Evolutionary conservation across 2,888 invertebrate species (phyloP).

Genomic region (Machimus rusticus): DNA sequence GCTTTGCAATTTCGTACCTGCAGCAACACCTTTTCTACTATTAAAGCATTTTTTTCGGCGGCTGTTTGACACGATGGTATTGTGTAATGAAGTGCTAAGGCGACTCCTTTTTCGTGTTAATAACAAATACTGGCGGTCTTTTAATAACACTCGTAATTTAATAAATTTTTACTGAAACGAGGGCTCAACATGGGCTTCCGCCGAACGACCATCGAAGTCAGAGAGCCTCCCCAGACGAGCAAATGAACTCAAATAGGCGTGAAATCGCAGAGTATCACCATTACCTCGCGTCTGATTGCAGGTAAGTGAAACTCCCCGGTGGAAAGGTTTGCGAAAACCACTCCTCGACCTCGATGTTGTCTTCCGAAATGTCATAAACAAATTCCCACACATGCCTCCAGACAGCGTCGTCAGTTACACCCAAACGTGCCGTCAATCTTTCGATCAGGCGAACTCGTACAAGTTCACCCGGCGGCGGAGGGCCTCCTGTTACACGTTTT

Average conservation of each 20-base stretch:
- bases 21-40: conserved; percentile 24
- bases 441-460: conserved; percentile 29
- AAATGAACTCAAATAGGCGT: conserved; percentile 10
- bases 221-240: background rate
- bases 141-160: conserved; percentile 2
- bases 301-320: background rate
- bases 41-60: conserved; percentile 15
- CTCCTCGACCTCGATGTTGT: conserved; percentile 35
- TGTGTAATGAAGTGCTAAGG: conserved; percentile 11
- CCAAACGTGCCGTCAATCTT: conserved; percentile 13
- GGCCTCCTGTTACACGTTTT: background rate
- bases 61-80: conserved; percentile 5
- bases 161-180: background rate
- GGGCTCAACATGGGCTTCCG: background rate
- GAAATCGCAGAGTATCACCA: conserved; percentile 2
- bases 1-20: conserved; percentile 38
- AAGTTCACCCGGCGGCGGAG: background rate
- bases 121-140: conserved; percentile 1
- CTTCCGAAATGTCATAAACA: conserved; percentile 37
- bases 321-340: conserved; percentile 27
- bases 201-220: background rate
- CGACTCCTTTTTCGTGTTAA: conserved; percentile 32
- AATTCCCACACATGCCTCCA: conserved; percentile 26
- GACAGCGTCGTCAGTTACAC: conserved; percentile 14
- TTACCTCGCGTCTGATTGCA: background rate